Conservation (phyloP, 2,797 vertebrate genomes). For the Cossypha polioptera region DNA sequence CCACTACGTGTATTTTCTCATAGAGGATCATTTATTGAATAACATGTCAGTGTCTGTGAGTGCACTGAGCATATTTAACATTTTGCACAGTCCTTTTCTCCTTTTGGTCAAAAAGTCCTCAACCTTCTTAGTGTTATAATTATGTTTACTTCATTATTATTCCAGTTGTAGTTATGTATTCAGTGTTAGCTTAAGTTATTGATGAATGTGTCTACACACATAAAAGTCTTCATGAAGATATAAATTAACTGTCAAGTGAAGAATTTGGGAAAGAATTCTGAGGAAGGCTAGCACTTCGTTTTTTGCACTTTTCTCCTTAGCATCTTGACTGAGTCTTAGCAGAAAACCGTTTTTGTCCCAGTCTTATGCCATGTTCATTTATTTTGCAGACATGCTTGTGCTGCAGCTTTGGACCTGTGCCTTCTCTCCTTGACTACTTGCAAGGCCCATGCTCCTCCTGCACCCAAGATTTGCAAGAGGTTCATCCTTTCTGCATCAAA, state of each 20-base stretch:
- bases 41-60: neutral
- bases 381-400: neutral
- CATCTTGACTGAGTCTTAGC: neutral
- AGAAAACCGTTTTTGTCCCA: neutral
- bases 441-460: neutral
- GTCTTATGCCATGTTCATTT: neutral
- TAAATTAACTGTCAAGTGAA: neutral
- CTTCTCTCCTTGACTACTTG: neutral
- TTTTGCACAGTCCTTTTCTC: neutral
- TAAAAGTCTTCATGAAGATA: neutral
- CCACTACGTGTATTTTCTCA: neutral
- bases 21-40: neutral
- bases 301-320: neutral
- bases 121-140: neutral
- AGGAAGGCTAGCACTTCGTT: neutral
- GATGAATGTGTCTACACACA: neutral
- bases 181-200: neutral
- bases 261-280: neutral
- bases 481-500: neutral
- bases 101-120: neutral
- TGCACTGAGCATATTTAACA: neutral
- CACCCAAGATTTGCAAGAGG: neutral
- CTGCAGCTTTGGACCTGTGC: neutral
- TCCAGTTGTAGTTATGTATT: neutral
- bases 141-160: constrained; percentile 1